Percentiles rank a stretch among this genome's conserved stretches.
Evolutionary conservation across 2,797 vertebrate species (phyloP).

Genomic region (Anableps anableps): DNA sequence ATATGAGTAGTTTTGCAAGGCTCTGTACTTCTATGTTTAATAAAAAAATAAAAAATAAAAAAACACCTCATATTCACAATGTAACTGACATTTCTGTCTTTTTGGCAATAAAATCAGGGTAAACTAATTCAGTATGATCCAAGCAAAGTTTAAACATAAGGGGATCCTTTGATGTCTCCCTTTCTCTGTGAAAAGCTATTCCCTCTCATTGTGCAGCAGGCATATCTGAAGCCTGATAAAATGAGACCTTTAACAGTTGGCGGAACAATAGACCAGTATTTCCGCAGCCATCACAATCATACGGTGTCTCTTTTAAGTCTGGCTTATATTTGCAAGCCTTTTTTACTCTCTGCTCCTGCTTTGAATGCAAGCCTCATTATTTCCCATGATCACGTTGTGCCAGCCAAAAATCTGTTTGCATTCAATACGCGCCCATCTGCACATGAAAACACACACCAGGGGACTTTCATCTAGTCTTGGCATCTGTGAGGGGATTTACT

Average conservation of each 20-base stretch:
- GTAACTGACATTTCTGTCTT: neutral
- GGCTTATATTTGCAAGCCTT: conserved; percentile 30
- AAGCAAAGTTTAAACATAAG: conserved; percentile 22
- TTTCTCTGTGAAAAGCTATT: conserved; percentile 52
- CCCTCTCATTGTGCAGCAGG: conserved; percentile 31
- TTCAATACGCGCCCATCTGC: conserved; percentile 55
- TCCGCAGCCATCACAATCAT: conserved; percentile 37
- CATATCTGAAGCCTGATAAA: conserved; percentile 25
- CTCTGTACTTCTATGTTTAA: neutral
- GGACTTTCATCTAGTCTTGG: conserved; percentile 63
- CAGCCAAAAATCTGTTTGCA: conserved; percentile 38
- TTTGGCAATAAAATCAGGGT: neutral
- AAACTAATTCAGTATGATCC: conserved; percentile 6
- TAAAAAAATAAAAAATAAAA: too few species aligned
- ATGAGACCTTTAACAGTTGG: conserved; percentile 33
- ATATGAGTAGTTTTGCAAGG: neutral
- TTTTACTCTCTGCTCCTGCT: conserved; percentile 23
- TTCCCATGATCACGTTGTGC: conserved; percentile 13
- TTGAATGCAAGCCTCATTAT: conserved; percentile 64
- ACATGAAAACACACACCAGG: conserved; percentile 54
- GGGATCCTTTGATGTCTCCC: conserved; percentile 37
- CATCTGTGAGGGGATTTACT: conserved; percentile 42
- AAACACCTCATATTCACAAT: neutral
- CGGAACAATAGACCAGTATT: conserved; percentile 46
- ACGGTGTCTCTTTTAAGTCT: conserved; percentile 22